Evolutionary conservation across 2,797 vertebrate genomes (phyloP).

Genomic region (Lacerta bilineata): DNA sequence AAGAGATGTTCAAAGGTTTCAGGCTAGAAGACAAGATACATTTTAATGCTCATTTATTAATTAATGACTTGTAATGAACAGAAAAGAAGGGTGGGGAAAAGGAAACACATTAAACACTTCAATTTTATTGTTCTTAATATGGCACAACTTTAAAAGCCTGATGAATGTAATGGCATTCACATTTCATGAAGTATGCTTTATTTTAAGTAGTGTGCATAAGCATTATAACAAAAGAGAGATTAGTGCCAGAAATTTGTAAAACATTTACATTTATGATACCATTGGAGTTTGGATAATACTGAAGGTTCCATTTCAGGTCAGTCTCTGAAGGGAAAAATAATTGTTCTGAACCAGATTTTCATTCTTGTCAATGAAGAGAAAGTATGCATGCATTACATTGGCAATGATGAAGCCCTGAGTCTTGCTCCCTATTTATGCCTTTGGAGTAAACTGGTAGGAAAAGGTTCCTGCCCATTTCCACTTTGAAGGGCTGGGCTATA

Average conservation of each 20-base stretch:
- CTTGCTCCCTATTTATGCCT: too few relatives aligned
- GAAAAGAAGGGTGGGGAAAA: not conserved
- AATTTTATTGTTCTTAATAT: constrained; percentile 36
- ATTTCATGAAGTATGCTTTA: constrained; percentile 15
- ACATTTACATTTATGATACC: constrained; percentile 14
- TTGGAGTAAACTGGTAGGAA: too few relatives aligned
- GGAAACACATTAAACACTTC: not conserved
- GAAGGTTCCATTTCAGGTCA: not conserved
- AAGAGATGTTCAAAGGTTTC: constrained; percentile 90
- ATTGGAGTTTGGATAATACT: not conserved
- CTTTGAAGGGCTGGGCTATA: too few relatives aligned
- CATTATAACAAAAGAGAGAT: not conserved
- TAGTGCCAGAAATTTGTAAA: not conserved
- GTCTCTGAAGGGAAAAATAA: not conserved
- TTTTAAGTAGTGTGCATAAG: not conserved
- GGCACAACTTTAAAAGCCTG: not conserved
- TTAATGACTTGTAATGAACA: constrained; percentile 18
- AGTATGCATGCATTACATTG: not conserved
- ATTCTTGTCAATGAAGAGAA: not conserved
- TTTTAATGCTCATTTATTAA: constrained; percentile 63
- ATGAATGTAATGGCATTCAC: constrained; percentile 2
- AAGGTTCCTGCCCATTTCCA: too few relatives aligned
- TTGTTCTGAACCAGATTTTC: not conserved
- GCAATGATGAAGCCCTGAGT: not conserved
- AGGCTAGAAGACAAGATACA: constrained; percentile 82